A percentile compares a stretch with the other conserved stretches of the same genome.
These are phyloP conservation scores for Rotaria sp. DNA, from an alignment of 2,888 invertebrate genomes.

Conservation along the genomic window DNA sequence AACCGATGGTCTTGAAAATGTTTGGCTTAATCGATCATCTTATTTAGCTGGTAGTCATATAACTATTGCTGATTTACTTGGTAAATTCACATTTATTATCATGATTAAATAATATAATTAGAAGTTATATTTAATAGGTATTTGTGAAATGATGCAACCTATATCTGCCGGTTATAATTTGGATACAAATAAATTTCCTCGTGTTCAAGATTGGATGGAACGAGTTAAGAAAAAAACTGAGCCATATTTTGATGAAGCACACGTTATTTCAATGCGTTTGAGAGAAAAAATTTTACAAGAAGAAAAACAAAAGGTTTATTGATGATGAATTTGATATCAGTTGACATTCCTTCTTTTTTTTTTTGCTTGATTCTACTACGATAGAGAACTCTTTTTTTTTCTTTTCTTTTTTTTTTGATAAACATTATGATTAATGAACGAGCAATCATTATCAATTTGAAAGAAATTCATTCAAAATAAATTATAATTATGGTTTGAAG, in stretches of 20 bases:
- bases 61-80: slow-evolving; percentile 49
- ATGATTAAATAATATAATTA: background rate
- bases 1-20: slow-evolving; percentile 44
- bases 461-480: too few species aligned
- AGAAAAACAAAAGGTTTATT: background rate
- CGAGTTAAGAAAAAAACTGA: slow-evolving; percentile 45
- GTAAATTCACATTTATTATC: background rate
- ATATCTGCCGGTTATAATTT: slow-evolving; percentile 46
- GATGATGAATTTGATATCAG: too few species aligned
- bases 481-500: too few species aligned
- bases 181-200: slow-evolving; percentile 45
- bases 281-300: background rate
- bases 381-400: too few species aligned
- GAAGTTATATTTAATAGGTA: slow-evolving; percentile 41
- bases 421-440: too few species aligned
- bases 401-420: too few species aligned
- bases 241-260: slow-evolving; percentile 48
- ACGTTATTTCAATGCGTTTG: slow-evolving; percentile 38
- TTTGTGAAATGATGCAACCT: slow-evolving; percentile 50
- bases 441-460: too few species aligned
- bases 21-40: slow-evolving; percentile 46
- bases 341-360: too few species aligned
- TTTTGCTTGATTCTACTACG: too few species aligned
- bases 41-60: slow-evolving; percentile 48
- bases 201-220: slow-evolving; percentile 47